phyloP scores from a whole-genome alignment of 1,140 invertebrate genomes.

The Drosophila mojavensis region DNA sequence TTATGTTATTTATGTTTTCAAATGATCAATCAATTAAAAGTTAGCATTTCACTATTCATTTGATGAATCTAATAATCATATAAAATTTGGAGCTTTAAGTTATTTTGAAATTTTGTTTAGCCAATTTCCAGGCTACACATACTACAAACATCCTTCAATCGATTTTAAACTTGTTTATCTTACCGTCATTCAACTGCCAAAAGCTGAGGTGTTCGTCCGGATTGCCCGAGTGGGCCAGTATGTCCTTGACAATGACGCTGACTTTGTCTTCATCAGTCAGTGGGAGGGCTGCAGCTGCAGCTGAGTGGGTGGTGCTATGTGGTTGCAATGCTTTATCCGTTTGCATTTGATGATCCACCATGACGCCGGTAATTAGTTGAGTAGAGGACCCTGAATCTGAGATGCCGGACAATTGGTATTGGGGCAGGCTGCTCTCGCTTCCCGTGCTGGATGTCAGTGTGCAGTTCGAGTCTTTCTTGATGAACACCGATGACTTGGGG shows the following conservation, averaged over 20 bases:
- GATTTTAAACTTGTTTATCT: slow-evolving; percentile 18
- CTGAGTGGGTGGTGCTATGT: neutral
- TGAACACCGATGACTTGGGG: slow-evolving; percentile 60
- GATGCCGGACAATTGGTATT: slow-evolving; percentile 29
- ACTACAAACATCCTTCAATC: no score
- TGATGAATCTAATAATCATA: no score
- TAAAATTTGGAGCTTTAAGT: no score
- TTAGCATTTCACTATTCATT: no score
- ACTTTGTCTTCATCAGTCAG: slow-evolving; percentile 65
- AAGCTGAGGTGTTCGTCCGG: slow-evolving; percentile 65
- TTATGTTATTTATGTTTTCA: no score
- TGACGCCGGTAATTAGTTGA: slow-evolving; percentile 19
- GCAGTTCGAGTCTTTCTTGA: slow-evolving; percentile 53
- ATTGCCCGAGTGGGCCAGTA: slow-evolving; percentile 60
- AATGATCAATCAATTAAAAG: no score
- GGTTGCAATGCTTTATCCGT: slow-evolving; percentile 31
- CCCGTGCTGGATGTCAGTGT: slow-evolving; percentile 47
- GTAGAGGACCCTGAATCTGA: slow-evolving; percentile 32
- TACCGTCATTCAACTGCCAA: slow-evolving; percentile 65
- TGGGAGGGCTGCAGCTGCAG: neutral
- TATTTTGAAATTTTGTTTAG: no score
- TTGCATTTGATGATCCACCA: slow-evolving; percentile 70
- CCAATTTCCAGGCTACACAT: no score
- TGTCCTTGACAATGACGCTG: slow-evolving; percentile 71
- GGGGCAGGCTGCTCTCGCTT: slow-evolving; percentile 36